Evolutionary conservation across 2,113 vertebrate species (phyloP), one percentile per base, ranked within the genome.

Genomic region (Paradisaea rubra): DNA sequence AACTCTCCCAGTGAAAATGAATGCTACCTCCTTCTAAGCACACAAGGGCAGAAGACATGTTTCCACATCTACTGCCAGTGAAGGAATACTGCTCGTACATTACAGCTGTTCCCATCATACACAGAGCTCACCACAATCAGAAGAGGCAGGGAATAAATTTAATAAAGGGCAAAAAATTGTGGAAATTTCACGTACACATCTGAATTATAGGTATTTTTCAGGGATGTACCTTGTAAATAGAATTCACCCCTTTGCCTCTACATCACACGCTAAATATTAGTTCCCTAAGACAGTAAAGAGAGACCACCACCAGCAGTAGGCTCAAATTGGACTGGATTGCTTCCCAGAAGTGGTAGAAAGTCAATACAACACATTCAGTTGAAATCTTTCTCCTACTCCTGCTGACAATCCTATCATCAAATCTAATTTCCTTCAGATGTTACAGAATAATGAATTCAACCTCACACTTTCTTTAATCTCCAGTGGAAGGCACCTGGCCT

Each of bases 381-480:
- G 57, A 93, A 95, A 89, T 12, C n/a, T 24, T 47, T 61, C 68
- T 64, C 61, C 84, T 65, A 72, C 28, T n/a, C 44, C 68, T 95
- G 86, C 87, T 70, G 78, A 56, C 23, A 95, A 94, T 23, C 44
- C 66, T 78, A 94, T 63, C 33, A 91, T 61, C 76, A 92, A 81
- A 94, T 74, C 60, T 66, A 61, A 92, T 91, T 95, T 96, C 63
- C 74, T 64, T 88, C 64, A 81, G 52, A 70, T 41, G 60, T 84
- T 76, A 77, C 13, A 66, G 64, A 89, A 59, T 69, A 93, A 92
- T 21, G 22, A 89, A 81, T 19, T 24, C n/a, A 91, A 69, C 37
- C n/a, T 85, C 49, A 73, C 20, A 47, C 70, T 59, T 80, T 22
- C 57, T 59, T 87, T 17, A 42, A 81, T 47, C 59, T 84, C 39